These are phyloP conservation scores for Procambarus virginalis DNA, from an alignment of 1,140 invertebrate genomes.

Conservation along the genomic window DNA sequence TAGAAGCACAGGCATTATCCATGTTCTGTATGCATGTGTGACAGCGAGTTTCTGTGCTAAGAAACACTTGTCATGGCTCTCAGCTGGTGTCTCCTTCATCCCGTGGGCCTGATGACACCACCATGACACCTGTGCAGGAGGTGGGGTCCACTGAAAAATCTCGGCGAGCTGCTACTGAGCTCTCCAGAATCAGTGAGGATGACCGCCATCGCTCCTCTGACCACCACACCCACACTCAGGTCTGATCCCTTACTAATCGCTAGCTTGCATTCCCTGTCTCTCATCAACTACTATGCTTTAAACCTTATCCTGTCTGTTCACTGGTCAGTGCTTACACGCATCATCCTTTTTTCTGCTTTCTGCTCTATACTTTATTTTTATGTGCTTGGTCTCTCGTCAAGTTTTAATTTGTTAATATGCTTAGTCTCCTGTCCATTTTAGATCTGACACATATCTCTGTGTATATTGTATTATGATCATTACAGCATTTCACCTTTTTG, in stretches of 20 bases:
- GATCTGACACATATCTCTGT: background rate
- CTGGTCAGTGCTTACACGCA: background rate
- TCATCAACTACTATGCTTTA: background rate
- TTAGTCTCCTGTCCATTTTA: background rate
- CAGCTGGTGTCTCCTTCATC: conserved; percentile 60
- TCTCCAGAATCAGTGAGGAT: conserved; percentile 79
- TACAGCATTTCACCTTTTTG: background rate
- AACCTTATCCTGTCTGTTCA: conserved; percentile 9
- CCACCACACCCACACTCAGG: conserved; percentile 69
- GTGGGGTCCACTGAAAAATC: conserved; percentile 42
- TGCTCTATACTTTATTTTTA: background rate
- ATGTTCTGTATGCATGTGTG: background rate
- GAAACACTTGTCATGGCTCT: background rate
- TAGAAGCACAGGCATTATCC: background rate
- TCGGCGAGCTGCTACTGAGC: conserved; percentile 71
- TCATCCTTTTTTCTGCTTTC: background rate
- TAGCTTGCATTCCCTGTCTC: background rate
- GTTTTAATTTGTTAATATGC: background rate
- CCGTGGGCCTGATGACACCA: conserved; percentile 53
- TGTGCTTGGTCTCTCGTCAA: background rate
- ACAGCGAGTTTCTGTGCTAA: background rate
- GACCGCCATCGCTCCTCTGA: conserved; percentile 73
- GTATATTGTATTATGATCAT: background rate
- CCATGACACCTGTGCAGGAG: conserved; percentile 39
- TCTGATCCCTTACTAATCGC: conserved; percentile 2